Conservation (phyloP, 2,797 vertebrate species). For the Merluccius polli region DNA sequence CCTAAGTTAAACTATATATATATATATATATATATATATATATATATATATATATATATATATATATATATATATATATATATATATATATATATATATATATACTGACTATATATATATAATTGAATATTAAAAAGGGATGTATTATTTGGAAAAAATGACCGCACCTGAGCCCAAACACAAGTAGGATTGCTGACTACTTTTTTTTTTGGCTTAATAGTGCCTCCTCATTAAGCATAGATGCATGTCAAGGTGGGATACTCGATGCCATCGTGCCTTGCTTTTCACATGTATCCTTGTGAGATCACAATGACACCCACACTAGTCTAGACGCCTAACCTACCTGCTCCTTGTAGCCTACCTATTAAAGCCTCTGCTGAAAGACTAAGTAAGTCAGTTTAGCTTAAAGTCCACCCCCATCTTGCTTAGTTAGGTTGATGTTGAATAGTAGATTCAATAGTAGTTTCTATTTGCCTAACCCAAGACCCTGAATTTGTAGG, state of each 20-base stretch:
- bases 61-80: no score
- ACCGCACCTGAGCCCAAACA: not conserved
- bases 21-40: not conserved
- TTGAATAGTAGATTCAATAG: no score
- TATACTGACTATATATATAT: no score
- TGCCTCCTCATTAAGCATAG: not conserved
- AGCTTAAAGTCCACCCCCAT: not conserved
- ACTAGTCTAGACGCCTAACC: not conserved
- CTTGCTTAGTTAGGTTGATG: not conserved
- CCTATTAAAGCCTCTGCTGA: not conserved
- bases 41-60: no score
- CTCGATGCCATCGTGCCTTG: not conserved
- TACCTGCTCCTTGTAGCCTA: not conserved
- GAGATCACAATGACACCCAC: not conserved
- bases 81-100: no score
- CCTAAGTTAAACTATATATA: not conserved
- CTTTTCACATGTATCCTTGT: not conserved
- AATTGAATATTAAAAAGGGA: not conserved
- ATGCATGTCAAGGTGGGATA: not conserved
- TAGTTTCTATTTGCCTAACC: no score
- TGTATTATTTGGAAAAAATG: not conserved
- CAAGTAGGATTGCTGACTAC: not conserved
- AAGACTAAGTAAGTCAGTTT: not conserved
- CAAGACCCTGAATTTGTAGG: not conserved
- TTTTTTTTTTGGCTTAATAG: not conserved